Conservation (phyloP, 2,797 vertebrate species). For the Taenioides sp. region DNA sequence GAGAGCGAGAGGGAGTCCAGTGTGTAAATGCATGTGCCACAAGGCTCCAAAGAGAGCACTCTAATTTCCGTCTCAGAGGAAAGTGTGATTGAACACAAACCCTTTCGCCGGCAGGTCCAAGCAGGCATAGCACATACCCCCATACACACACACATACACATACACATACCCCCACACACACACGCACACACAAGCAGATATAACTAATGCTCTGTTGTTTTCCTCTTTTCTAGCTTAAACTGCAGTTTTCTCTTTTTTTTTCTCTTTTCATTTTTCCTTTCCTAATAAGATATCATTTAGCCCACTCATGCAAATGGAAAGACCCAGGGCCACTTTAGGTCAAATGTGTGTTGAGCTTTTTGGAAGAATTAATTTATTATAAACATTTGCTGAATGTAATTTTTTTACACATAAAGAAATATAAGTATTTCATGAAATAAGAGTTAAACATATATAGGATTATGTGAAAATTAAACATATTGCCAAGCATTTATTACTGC, state of each 20-base stretch:
- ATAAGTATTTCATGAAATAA: neutral
- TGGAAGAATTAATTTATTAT: neutral
- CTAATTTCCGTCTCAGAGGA: slow-evolving; percentile 76
- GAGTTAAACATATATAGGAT: neutral
- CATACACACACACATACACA: neutral
- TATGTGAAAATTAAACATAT: neutral
- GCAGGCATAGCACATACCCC: slow-evolving; percentile 43
- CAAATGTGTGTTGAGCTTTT: neutral
- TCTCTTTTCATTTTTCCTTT: slow-evolving; percentile 33
- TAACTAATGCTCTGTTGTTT: slow-evolving; percentile 59
- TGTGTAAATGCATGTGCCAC: slow-evolving; percentile 38
- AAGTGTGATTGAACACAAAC: slow-evolving; percentile 78
- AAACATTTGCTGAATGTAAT: neutral
- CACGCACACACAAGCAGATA: slow-evolving; percentile 28
- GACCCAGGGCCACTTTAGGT: neutral
- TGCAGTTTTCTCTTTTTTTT: neutral
- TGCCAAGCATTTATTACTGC: too few species aligned
- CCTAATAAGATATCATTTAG: slow-evolving; percentile 38
- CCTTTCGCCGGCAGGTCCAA: slow-evolving; percentile 62
- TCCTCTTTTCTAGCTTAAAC: slow-evolving; percentile 24
- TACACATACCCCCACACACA: neutral
- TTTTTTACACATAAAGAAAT: too few species aligned
- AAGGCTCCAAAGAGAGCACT: slow-evolving; percentile 67
- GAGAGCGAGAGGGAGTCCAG: slow-evolving; percentile 15
- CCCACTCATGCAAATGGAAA: neutral